These are phyloP conservation scores for Chaetops frenatus DNA, from an alignment of 2,113 vertebrate species.

Conservation along the genomic window DNA sequence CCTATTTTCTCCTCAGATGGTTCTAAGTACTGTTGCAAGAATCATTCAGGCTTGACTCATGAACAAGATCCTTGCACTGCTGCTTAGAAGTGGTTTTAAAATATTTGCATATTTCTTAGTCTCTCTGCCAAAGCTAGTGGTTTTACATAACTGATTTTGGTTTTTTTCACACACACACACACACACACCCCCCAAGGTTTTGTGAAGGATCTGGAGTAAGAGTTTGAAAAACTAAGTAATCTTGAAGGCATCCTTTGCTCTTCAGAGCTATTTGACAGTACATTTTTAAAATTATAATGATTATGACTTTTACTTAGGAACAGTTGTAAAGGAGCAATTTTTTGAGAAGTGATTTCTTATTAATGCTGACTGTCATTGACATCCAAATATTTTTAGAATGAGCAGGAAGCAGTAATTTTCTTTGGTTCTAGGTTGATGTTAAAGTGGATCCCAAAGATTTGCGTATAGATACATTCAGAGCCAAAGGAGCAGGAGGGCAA, in stretches of 20 bases:
- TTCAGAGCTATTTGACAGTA: neutral
- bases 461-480: constrained; percentile 87
- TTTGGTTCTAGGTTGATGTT: constrained; percentile 78
- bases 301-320: neutral
- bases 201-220: neutral
- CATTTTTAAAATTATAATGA: neutral
- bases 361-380: neutral
- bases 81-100: neutral
- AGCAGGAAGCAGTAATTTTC: neutral
- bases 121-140: neutral
- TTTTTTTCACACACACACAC: neutral
- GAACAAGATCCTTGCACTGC: neutral
- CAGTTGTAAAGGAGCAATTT: neutral
- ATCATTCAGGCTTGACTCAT: neutral
- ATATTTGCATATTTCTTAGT: neutral
- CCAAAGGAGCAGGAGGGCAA: constrained; percentile 89
- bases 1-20: neutral
- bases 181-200: neutral
- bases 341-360: neutral
- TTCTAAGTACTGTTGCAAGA: neutral
- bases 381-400: neutral
- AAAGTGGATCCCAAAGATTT: constrained; percentile 84
- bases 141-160: neutral
- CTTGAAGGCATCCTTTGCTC: neutral
- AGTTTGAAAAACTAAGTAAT: neutral